A percentile compares a stretch with the other conserved stretches of the same genome.
These are phyloP conservation scores for Parnassius smintheus DNA, from an alignment of 2,888 invertebrate genomes.

Conservation along the genomic window DNA sequence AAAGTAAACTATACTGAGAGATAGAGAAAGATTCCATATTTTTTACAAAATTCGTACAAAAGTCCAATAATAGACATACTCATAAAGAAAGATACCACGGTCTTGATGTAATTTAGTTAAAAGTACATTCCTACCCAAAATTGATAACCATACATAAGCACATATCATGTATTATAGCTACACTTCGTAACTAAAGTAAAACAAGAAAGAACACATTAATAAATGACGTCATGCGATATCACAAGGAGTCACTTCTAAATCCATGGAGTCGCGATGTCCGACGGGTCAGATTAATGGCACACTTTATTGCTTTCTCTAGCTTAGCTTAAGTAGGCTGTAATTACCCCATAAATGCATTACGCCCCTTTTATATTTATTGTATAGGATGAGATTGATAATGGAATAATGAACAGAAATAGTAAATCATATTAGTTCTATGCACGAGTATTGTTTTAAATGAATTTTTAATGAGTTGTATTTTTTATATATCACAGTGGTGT, in stretches of 20 bases:
- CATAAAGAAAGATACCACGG: no score
- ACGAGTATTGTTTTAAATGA: no score
- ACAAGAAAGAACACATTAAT: slow-evolving; percentile 9
- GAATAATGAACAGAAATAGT: slow-evolving; percentile 5
- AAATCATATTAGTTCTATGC: slow-evolving; percentile 6
- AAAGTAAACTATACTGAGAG: no score
- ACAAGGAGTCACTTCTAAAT: slow-evolving; percentile 21
- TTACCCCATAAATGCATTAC: slow-evolving; percentile 28
- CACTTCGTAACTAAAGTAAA: background rate
- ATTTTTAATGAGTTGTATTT: no score
- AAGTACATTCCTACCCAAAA: no score
- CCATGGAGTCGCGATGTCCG: slow-evolving; percentile 29
- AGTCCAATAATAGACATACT: no score
- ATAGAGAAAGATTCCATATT: no score
- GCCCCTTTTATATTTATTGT: slow-evolving; percentile 17
- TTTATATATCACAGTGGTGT: no score
- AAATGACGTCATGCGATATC: slow-evolving; percentile 28
- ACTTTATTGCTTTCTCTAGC: slow-evolving; percentile 35
- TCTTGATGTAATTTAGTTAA: no score
- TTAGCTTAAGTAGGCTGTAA: slow-evolving; percentile 25
- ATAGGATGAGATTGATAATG: slow-evolving; percentile 22
- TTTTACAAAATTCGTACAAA: no score
- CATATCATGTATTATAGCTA: no score
- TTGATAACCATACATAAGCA: no score
- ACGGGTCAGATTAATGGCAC: slow-evolving; percentile 34